These are phyloP conservation scores for Alentia gelatinosa DNA, from an alignment of 2,888 invertebrate species.

Conservation along the genomic window DNA sequence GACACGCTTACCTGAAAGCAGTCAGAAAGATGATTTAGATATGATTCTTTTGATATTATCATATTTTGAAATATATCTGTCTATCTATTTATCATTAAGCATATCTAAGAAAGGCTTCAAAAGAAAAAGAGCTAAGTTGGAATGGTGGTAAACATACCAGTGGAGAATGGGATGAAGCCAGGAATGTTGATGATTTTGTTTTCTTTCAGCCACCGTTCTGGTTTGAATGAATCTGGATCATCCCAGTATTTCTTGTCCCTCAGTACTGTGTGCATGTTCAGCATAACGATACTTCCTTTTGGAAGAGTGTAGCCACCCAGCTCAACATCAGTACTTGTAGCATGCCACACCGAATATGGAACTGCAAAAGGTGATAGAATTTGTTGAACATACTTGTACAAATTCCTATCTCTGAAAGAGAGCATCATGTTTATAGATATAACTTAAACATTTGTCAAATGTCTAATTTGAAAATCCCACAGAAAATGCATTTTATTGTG, in stretches of 20 bases:
- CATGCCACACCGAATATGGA: slow-evolving; percentile 56
- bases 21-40: neutral
- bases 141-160: slow-evolving; percentile 62
- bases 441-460: too few relatives aligned
- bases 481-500: too few relatives aligned
- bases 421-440: too few relatives aligned
- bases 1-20: slow-evolving; percentile 56
- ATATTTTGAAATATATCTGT: neutral
- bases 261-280: slow-evolving; percentile 74
- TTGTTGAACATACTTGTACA: too few relatives aligned
- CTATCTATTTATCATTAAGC: neutral
- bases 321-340: slow-evolving; percentile 46
- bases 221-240: slow-evolving; percentile 69
- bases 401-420: too few relatives aligned
- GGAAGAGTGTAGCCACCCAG: slow-evolving; percentile 60
- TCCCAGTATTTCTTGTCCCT: slow-evolving; percentile 73
- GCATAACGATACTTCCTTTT: slow-evolving; percentile 70
- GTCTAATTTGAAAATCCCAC: too few relatives aligned
- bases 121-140: neutral
- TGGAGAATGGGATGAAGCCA: slow-evolving; percentile 72
- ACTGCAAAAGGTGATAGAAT: neutral
- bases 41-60: neutral
- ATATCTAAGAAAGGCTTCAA: neutral
- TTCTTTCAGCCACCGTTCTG: slow-evolving; percentile 71
- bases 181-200: slow-evolving; percentile 68